A percentile compares a stretch with the other conserved stretches of the same genome.
Conservation (phyloP, 1,140 invertebrate species). For the Apis cerana region DNA sequence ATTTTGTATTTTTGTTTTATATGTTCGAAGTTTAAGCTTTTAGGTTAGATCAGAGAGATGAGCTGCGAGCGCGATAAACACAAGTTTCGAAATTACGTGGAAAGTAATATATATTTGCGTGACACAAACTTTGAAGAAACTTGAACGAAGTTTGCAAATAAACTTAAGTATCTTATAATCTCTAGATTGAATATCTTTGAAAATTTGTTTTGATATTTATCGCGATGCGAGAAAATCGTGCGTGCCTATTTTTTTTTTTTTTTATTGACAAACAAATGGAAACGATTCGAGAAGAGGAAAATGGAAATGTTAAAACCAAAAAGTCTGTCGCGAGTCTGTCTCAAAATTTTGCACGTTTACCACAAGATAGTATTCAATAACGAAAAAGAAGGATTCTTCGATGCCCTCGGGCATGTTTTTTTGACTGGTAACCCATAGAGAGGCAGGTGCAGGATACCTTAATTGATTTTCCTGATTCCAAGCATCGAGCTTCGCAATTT, state of each 20-base stretch:
- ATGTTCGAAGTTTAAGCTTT: not conserved
- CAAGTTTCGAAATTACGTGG: not conserved
- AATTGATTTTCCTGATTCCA: slow-evolving; percentile 55
- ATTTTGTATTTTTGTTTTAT: not conserved
- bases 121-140: not conserved
- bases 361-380: not conserved
- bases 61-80: too few species aligned
- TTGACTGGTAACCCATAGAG: slow-evolving; percentile 28
- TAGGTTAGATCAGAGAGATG: not conserved
- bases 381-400: not conserved
- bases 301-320: too few species aligned
- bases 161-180: not conserved
- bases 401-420: slow-evolving; percentile 30
- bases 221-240: not conserved
- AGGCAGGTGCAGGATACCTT: slow-evolving; percentile 51
- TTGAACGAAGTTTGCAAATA: not conserved
- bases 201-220: not conserved
- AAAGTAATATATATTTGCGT: slow-evolving; percentile 11
- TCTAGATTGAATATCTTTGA: not conserved
- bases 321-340: too few species aligned
- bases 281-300: too few species aligned
- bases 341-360: slow-evolving; percentile 6
- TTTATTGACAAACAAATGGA: too few species aligned
- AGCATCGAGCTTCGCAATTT: slow-evolving; percentile 17
- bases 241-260: too few species aligned